These are phyloP conservation scores for Drosophila glabriapex DNA, from an alignment of 2,888 invertebrate genomes.

Conservation along the genomic window DNA sequence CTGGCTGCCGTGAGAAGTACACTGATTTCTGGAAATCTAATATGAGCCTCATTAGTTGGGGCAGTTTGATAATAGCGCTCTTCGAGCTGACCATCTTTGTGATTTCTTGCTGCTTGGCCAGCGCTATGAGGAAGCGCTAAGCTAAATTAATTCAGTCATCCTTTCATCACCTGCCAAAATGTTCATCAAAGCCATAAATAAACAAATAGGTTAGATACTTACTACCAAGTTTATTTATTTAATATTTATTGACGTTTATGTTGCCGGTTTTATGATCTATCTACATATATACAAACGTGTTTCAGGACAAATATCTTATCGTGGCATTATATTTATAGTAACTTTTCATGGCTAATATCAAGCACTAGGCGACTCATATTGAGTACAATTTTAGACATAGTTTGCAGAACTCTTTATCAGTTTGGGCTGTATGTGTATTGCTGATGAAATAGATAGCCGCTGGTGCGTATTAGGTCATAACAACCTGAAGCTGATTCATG, in stretches of 20 bases:
- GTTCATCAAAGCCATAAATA: constrained; percentile 55
- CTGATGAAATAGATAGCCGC: constrained; percentile 3
- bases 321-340: constrained; percentile 15
- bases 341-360: constrained; percentile 14
- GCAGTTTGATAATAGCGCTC: constrained; percentile 89
- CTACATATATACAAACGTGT: not conserved
- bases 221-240: not conserved
- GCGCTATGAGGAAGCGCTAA: constrained; percentile 90
- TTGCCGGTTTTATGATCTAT: constrained; percentile 41
- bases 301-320: constrained; percentile 43
- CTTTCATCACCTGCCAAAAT: constrained; percentile 20
- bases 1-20: constrained; percentile 68
- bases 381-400: constrained; percentile 28
- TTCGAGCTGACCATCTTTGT: constrained; percentile 91
- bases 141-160: not conserved
- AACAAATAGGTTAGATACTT: constrained; percentile 42
- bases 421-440: not conserved
- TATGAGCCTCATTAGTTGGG: constrained; percentile 87
- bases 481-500: constrained; percentile 33
- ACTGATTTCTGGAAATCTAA: constrained; percentile 85
- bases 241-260: constrained; percentile 6
- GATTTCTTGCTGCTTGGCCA: constrained; percentile 94
- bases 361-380: constrained; percentile 3
- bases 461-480: constrained; percentile 44
- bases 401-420: constrained; percentile 40